Evolutionary conservation across 2,888 invertebrate species (phyloP), one percentile per base, ranked within the genome.

Genomic region (Lasius platythorax): DNA sequence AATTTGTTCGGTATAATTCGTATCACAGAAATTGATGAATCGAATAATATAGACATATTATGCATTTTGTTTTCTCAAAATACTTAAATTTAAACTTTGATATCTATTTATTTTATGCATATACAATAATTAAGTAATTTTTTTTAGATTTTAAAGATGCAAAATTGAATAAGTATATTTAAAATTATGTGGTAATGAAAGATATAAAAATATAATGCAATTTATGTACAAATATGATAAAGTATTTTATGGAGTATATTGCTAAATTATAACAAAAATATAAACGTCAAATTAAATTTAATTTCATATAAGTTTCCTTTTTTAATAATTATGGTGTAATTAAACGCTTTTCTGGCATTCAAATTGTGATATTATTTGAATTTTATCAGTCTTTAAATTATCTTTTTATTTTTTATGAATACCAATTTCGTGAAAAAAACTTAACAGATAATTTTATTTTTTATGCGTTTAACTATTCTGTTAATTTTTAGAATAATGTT

Each of bases 91-190:
- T 15, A 64, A 46, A 6, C 11, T 37, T 64, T 63, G 1, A 75
- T 74, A 43, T n/a, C 46, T 28, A 50, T 75, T 64, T 50, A 50
- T 75, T 23, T 75, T 58, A 23, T 15, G 0, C 15, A 74, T 30
- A 15, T 43, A 0, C 5, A 66, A 8, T 70, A 6, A 70, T 1
- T 33, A 50, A 50, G 23, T 23, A 53, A 1, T 23, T 18, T 30
- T 30, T 53, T 56, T 72, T 46, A 15, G 23, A 43, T 67, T 3
- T 53, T 46, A 1, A 28, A 73, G 56, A 28, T 56, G 15, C 12
- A 50, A 33, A 70, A 50, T 70, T 70, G 1, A 46, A 68, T 1
- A 28, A 68, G 5, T 58, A 43, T 40, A 58, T 58, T 61, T 43
- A 58, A 28, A 46, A 28, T 46, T 46, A 12, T 46, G 46, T 46